Evolutionary conservation across 2,113 vertebrate species (phyloP).

Genomic region (Siniperca chuatsi): DNA sequence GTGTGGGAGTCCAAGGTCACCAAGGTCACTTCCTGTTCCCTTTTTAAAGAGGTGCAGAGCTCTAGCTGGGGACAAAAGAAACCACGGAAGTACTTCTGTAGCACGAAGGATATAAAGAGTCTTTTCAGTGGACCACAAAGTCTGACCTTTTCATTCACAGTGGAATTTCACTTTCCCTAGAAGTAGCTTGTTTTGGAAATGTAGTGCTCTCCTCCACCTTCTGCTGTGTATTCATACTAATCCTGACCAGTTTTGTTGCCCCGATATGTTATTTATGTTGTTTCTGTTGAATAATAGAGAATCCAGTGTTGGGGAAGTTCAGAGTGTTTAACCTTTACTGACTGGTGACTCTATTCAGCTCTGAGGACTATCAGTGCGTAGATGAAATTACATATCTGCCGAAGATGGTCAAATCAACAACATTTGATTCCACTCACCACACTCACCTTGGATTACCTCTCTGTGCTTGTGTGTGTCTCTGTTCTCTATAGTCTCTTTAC

Average conservation of each 20-base stretch:
- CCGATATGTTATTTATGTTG: background rate
- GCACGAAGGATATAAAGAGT: slow-evolving; percentile 63
- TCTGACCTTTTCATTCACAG: slow-evolving; percentile 62
- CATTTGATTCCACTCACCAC: slow-evolving; percentile 54
- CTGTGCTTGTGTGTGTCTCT: slow-evolving; percentile 11
- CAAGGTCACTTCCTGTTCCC: slow-evolving; percentile 71
- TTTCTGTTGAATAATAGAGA: background rate
- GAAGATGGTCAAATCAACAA: slow-evolving; percentile 62
- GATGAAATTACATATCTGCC: slow-evolving; percentile 73
- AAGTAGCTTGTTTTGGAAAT: slow-evolving; percentile 46
- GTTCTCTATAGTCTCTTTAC: background rate
- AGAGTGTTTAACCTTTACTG: slow-evolving; percentile 50
- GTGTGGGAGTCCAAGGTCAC: slow-evolving; percentile 64
- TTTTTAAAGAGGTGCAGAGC: slow-evolving; percentile 65
- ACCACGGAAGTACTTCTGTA: slow-evolving; percentile 60
- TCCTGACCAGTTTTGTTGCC: background rate
- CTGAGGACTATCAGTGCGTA: slow-evolving; percentile 40
- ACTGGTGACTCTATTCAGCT: slow-evolving; percentile 45
- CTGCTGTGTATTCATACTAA: slow-evolving; percentile 11
- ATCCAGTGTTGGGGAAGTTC: slow-evolving; percentile 14
- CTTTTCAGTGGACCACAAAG: slow-evolving; percentile 55
- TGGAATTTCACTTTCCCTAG: slow-evolving; percentile 55
- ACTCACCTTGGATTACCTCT: slow-evolving; percentile 59
- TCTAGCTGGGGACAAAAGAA: slow-evolving; percentile 56
- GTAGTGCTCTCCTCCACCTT: slow-evolving; percentile 6